Evolutionary conservation across 2,113 vertebrate species (phyloP), one percentile per base, ranked within the genome.

Genomic region (Origma solitaria): DNA sequence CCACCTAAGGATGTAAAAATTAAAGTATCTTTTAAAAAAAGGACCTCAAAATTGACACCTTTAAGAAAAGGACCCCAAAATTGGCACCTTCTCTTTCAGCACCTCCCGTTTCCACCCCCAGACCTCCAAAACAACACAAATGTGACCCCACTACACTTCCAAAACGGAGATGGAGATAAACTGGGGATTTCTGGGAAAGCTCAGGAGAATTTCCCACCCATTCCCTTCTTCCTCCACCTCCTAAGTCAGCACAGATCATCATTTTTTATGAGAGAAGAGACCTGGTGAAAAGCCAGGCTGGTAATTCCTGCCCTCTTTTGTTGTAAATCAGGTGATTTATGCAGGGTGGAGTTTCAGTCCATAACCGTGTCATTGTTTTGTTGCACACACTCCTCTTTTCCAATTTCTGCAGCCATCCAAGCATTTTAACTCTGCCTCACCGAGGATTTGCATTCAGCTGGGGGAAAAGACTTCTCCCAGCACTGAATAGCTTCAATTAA

Each of bases 91-190:
- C 23, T 69, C 13, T 42, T 53, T 23, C 35, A 78, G 54, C 17
- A 54, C 27, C 10, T 73, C 38, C 28, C 7, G 2, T 31, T 76
- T 80, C 27, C 38, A 21, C 6, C 13, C 25, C 23, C 38, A 70
- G n/a, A 49, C 2, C 12, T 7, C 20, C 42, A 42, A 64, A 56
- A 14, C 19, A 45, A 49, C 33, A 57, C 31, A 13, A 8, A 25
- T 0, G 0, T 2, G 7, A 62, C 65, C 3, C 27, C 20, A 1
- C 10, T 17, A 3, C 10, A 35, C 73, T 77, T 62, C 65, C 40
- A 53, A 40, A 83, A 42, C 2, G 4, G 71, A 53, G 14, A 14
- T 2, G 37, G 15, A 33, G 28, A 54, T 17, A 24, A 60, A 47
- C n/a, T 3, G 9, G 4, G 5, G 49, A 40, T 28, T 70, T 50